Conservation (phyloP, 2,888 invertebrate genomes). For the Drosophila anceps region DNA sequence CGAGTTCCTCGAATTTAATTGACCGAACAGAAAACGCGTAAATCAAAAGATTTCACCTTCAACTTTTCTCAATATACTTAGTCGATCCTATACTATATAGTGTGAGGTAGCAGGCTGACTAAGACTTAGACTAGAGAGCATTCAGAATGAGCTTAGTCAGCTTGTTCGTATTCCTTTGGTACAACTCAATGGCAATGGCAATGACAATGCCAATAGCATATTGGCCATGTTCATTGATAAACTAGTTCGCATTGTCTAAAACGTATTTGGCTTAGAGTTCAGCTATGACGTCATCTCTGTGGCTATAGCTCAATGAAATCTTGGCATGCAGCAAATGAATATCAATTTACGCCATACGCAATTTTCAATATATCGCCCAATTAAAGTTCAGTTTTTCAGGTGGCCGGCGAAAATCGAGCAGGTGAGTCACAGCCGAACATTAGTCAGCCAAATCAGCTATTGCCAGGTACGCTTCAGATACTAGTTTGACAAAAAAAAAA, state of each 20-base stretch:
- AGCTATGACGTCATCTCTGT: constrained; percentile 23
- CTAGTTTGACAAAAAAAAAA: constrained; percentile 5
- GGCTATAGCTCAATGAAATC: constrained; percentile 18
- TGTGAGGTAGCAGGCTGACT: background rate
- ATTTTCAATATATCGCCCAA: constrained; percentile 16
- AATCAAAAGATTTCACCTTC: constrained; percentile 28
- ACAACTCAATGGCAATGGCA: constrained; percentile 1
- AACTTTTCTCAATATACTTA: constrained; percentile 6
- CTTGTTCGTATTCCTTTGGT: background rate
- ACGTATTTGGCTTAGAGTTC: constrained; percentile 8
- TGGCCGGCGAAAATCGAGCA: constrained; percentile 7
- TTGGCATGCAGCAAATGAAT: background rate
- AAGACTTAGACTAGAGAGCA: background rate
- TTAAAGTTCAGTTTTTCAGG: constrained; percentile 29
- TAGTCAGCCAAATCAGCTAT: constrained; percentile 41
- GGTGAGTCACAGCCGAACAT: constrained; percentile 44
- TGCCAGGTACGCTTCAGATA: background rate
- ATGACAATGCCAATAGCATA: background rate
- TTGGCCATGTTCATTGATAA: background rate
- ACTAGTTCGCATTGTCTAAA: constrained; percentile 16
- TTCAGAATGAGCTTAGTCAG: background rate
- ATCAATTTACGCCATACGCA: constrained; percentile 22
- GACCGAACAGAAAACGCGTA: constrained; percentile 18
- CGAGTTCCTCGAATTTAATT: constrained; percentile 31
- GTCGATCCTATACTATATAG: constrained; percentile 2